Conservation (phyloP, 2,888 invertebrate genomes). For the Sceliomorpha sp. region DNA sequence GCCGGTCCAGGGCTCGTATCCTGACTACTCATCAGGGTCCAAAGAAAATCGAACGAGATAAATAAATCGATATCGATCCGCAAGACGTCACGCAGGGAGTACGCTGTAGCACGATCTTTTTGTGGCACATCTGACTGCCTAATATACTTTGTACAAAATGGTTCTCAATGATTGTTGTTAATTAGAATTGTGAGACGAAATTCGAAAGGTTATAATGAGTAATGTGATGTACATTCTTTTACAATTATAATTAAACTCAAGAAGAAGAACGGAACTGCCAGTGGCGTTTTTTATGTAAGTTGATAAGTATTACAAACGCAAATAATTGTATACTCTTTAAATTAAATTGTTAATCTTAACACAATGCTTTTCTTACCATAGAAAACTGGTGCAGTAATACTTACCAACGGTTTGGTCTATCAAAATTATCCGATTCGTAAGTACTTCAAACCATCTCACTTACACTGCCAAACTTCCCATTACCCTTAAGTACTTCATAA, state of each 20-base stretch:
- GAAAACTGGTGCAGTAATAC: constrained; percentile 88
- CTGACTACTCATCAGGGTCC: constrained; percentile 60
- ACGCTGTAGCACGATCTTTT: constrained; percentile 3
- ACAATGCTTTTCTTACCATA: constrained; percentile 81
- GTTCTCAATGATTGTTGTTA: constrained; percentile 9
- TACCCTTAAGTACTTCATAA: background rate
- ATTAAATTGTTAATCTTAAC: too few species aligned
- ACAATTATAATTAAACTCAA: too few species aligned
- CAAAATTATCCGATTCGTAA: constrained; percentile 84
- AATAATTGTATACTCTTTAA: too few species aligned
- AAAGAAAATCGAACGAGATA: constrained; percentile 70
- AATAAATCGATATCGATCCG: constrained; percentile 76
- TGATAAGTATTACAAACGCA: too few species aligned
- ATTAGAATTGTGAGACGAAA: constrained; percentile 8
- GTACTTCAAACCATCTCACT: constrained; percentile 66
- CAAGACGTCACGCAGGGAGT: constrained; percentile 55
- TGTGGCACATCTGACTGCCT: background rate
- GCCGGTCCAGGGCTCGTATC: constrained; percentile 12
- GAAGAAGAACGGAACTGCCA: too few species aligned
- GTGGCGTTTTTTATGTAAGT: too few species aligned
- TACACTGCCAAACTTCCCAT: constrained; percentile 12
- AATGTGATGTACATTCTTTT: too few species aligned
- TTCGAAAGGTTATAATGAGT: background rate
- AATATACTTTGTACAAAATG: constrained; percentile 4
- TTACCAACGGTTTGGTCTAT: constrained; percentile 87